phyloP scores from a whole-genome alignment of 1,140 invertebrate species.

The Bombus breviceps region DNA sequence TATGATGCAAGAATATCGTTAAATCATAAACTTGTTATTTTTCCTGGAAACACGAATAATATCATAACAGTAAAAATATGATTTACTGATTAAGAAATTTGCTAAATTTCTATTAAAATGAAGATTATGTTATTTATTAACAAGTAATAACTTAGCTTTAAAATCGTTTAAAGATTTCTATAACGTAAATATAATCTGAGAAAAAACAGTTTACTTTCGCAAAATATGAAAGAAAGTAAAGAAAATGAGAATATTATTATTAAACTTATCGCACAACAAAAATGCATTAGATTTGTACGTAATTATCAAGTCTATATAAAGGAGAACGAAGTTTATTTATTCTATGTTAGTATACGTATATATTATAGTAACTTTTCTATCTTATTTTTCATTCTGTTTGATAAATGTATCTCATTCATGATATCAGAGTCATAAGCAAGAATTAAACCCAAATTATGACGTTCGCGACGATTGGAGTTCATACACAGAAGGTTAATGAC shows the following conservation, averaged over 20 bases:
- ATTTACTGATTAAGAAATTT: neutral
- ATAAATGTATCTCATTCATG: neutral
- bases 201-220: neutral
- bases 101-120: neutral
- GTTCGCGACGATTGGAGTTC: too few species aligned
- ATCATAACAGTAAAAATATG: neutral
- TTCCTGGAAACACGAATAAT: neutral
- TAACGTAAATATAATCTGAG: too few species aligned
- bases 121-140: neutral
- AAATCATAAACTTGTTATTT: neutral
- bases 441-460: neutral
- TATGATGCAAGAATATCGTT: neutral
- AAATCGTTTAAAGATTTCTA: too few species aligned
- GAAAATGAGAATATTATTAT: neutral
- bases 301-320: neutral
- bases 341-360: neutral
- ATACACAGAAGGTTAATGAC: neutral
- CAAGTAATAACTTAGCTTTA: neutral
- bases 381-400: neutral
- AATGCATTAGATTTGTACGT: neutral
- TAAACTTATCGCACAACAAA: too few species aligned
- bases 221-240: neutral
- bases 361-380: neutral
- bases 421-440: neutral
- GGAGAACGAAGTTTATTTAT: neutral